Evolutionary conservation across 2,797 vertebrate species (phyloP), one percentile per base, ranked within the genome.

Genomic region (Smutsia gigantea): DNA sequence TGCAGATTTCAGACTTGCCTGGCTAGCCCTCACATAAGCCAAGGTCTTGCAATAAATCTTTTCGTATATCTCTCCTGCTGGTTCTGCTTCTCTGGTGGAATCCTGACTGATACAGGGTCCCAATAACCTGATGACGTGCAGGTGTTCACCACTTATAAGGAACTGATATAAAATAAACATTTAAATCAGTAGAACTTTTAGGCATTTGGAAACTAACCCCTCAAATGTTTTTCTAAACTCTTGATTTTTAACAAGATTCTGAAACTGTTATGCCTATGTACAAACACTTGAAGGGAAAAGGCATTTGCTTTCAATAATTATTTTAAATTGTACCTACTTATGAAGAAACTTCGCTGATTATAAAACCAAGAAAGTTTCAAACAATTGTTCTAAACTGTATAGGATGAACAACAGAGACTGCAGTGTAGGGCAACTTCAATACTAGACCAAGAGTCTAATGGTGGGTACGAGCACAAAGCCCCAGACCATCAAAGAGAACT

Each of bases 301-400:
- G 0, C 6, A 74, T 84, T 87, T 78, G 61, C 23, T 37, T 63
- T 91, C 39, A 93, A 81, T 78, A 39, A 46, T 51, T 72, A 49
- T 53, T 61, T 55, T 34, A 21, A 69, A 86, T 46, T 14, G 19
- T 4, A n/a, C 31, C 1, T 55, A 53, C n/a, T 79, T 81, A 53
- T 9, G 57, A 77, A 91, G 27, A n/a, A 49, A 77, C 25, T 51
- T 39, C 75, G 31, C 49, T 51, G 5, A 69, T 53, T n/a, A 59
- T 13, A 90, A 92, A 85, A 93, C 23, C 51, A 10, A 21, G 27
- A 37, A 90, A 27, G 3, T 92, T 92, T 92, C 25, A 92, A 97
- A 55, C n/a, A 86, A 57, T 72, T 90, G 34, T 49, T 90, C 4
- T 61, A 42, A 93, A 87, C 13, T 6, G 63, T 57, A 84, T 6